A percentile compares a stretch with the other conserved stretches of the same genome.
Conservation (phyloP, 2,797 vertebrate genomes). For the Danio choprae region DNA sequence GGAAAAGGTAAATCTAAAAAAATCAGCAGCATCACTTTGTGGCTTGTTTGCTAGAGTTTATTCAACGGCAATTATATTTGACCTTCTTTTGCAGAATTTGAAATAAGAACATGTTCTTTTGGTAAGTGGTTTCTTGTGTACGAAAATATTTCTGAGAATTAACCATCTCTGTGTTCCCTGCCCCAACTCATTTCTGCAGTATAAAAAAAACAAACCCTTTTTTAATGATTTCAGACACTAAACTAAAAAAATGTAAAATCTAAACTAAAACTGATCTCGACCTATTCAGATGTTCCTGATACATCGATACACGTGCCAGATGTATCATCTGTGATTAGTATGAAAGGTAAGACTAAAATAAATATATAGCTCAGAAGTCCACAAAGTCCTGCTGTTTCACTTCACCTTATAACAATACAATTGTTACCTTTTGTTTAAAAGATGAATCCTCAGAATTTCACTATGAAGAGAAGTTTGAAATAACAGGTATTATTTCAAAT, state of each 20-base stretch:
- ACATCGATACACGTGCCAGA: conserved; percentile 81
- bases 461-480: conserved; percentile 69
- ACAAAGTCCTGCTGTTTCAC: background rate
- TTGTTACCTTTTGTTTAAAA: conserved; percentile 61
- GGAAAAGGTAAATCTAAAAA: conserved; percentile 84
- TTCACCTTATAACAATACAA: background rate
- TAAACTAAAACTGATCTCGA: conserved; percentile 50
- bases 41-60: background rate
- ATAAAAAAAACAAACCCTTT: background rate
- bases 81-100: conserved; percentile 85
- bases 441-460: conserved; percentile 70
- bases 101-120: conserved; percentile 85
- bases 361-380: background rate
- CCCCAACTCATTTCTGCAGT: conserved; percentile 5
- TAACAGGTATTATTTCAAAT: conserved; percentile 68
- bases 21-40: conserved; percentile 16
- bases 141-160: conserved; percentile 61
- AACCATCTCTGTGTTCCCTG: background rate
- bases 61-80: conserved; percentile 54
- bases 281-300: conserved; percentile 85
- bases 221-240: background rate
- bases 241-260: conserved; percentile 5
- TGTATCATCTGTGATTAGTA: conserved; percentile 72
- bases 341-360: conserved; percentile 80
- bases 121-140: conserved; percentile 79